phyloP scores from a whole-genome alignment of 2,113 vertebrate genomes.

The Mesocricetus auratus region DNA sequence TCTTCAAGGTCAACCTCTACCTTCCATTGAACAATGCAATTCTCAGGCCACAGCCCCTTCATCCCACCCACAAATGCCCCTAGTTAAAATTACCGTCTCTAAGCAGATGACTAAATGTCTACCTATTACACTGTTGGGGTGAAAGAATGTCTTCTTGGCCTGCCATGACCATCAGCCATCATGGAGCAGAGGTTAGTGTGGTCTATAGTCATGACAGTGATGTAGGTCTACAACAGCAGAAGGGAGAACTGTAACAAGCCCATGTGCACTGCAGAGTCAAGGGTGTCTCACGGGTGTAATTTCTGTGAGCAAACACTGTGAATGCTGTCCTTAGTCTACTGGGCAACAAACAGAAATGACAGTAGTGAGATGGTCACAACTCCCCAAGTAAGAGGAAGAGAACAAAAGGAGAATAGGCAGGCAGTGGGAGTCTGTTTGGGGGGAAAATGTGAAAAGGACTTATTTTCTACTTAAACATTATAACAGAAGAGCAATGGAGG shows the following conservation, averaged over 20 bases:
- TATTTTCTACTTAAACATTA: background rate
- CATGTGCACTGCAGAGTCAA: background rate
- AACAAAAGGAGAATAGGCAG: background rate
- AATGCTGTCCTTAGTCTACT: background rate
- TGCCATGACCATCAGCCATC: background rate
- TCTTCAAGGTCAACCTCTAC: background rate
- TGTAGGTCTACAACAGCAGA: background rate
- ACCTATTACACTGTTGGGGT: background rate
- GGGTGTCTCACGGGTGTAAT: rapidly evolving
- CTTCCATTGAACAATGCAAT: background rate
- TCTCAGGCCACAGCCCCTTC: background rate
- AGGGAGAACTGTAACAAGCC: background rate
- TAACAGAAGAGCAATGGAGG: background rate
- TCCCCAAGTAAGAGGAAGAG: background rate
- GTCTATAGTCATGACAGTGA: background rate
- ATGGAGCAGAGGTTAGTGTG: background rate
- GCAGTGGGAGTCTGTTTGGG: background rate
- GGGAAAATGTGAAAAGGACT: background rate
- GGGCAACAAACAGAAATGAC: background rate
- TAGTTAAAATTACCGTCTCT: background rate
- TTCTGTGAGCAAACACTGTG: background rate
- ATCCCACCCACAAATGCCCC: background rate
- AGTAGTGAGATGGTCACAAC: background rate
- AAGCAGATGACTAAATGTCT: background rate
- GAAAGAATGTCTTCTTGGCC: background rate